Conservation (phyloP, 2,888 invertebrate species). For the Odiellus spinosus region DNA sequence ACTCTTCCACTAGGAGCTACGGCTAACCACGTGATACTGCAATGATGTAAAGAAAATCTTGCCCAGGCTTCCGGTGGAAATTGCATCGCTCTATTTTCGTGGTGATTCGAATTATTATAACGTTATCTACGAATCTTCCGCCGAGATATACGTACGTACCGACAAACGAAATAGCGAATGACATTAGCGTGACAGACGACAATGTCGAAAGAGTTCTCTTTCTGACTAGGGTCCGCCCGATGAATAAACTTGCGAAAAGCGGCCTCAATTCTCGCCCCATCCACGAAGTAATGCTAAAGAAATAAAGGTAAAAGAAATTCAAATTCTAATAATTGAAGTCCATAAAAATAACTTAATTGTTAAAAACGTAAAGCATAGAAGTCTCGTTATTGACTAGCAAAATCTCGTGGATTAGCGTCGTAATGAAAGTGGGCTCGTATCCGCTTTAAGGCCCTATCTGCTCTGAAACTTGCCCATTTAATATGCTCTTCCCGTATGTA, state of each 20-base stretch:
- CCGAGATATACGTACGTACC: neutral
- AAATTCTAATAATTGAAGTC: no score
- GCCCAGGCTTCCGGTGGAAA: conserved; percentile 96
- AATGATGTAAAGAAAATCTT: conserved; percentile 74
- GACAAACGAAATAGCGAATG: conserved; percentile 46
- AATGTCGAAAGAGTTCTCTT: conserved; percentile 66
- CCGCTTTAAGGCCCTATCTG: no score
- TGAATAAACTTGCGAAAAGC: conserved; percentile 87
- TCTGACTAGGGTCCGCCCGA: conserved; percentile 64
- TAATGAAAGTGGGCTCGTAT: no score
- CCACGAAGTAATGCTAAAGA: conserved; percentile 78
- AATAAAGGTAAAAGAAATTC: no score
- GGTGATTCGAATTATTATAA: neutral
- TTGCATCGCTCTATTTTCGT: conserved; percentile 66
- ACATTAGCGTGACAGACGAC: conserved; percentile 97
- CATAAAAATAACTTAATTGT: no score
- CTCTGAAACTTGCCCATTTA: no score
- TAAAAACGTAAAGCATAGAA: no score
- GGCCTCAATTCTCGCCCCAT: conserved; percentile 86
- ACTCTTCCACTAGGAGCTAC: conserved; percentile 77
- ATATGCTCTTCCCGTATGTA: no score
- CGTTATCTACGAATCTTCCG: neutral
- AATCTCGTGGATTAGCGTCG: no score
- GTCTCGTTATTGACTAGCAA: no score
- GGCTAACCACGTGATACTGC: conserved; percentile 78